Percentiles rank a stretch among this genome's conserved stretches.
phyloP scores from a whole-genome alignment of 2,113 vertebrate genomes.

The Sceloporus undulatus region DNA sequence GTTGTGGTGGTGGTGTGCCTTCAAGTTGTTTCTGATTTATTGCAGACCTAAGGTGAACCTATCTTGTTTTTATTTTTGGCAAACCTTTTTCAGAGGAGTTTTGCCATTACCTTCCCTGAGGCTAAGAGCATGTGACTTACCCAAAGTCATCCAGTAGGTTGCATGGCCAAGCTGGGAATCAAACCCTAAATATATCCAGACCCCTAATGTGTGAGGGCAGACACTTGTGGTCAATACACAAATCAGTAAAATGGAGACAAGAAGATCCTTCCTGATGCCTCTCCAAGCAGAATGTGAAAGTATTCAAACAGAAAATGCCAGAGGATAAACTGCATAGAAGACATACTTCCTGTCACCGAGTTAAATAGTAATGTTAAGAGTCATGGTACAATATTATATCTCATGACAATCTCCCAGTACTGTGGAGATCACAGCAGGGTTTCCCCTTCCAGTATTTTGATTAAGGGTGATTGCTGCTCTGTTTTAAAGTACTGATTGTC shows the following conservation, averaged over 20 bases:
- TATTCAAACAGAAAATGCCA: not conserved
- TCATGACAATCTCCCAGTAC: not conserved
- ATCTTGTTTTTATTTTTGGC: too few relatives aligned
- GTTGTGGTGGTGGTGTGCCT: too few relatives aligned
- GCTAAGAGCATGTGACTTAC: too few relatives aligned
- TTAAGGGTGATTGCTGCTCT: not conserved
- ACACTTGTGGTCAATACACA: not conserved
- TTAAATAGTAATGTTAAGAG: not conserved
- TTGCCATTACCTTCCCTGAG: too few relatives aligned
- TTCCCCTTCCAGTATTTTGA: not conserved
- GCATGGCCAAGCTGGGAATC: too few relatives aligned
- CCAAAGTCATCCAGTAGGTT: too few relatives aligned
- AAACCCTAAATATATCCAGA: too few relatives aligned
- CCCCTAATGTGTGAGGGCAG: not conserved
- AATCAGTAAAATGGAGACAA: not conserved
- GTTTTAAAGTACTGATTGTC: not conserved
- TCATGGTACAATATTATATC: not conserved
- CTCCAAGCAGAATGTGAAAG: not conserved
- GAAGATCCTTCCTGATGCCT: not conserved
- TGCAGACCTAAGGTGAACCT: too few relatives aligned
- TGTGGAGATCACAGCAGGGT: not conserved
- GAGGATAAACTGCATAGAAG: not conserved
- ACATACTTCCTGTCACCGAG: not conserved
- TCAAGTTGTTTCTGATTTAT: too few relatives aligned
- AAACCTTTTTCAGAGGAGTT: too few relatives aligned